These are phyloP conservation scores for Vulpes ferrilata DNA, from an alignment of 2,113 vertebrate genomes.

Conservation along the genomic window DNA sequence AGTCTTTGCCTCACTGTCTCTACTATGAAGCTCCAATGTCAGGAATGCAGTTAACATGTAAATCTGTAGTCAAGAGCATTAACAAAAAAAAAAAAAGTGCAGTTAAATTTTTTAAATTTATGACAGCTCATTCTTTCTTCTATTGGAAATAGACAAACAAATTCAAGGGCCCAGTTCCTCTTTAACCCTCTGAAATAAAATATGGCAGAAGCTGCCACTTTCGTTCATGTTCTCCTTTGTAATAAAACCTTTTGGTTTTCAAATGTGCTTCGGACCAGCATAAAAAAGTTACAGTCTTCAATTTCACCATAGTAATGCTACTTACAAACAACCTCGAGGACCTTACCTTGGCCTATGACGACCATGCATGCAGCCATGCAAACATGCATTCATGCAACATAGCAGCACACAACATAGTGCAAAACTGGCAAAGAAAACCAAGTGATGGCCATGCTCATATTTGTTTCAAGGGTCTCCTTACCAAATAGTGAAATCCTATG, in stretches of 20 bases:
- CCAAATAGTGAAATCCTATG: conserved; percentile 99
- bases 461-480: conserved; percentile 92
- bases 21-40: not conserved
- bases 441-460: conserved; percentile 86
- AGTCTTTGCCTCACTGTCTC: not conserved
- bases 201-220: not conserved
- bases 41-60: conserved; percentile 70
- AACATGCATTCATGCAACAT: conserved; percentile 86
- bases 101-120: conserved; percentile 39
- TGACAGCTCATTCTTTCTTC: conserved; percentile 25
- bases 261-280: not conserved
- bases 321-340: conserved; percentile 67
- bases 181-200: not conserved
- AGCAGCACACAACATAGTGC: conserved; percentile 82
- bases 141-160: conserved; percentile 13
- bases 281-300: not conserved
- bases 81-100: not conserved
- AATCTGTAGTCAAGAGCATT: conserved; percentile 65
- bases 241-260: not conserved
- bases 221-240: not conserved
- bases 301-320: not conserved
- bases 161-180: not conserved
- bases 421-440: conserved; percentile 87
- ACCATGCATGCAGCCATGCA: conserved; percentile 86
- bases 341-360: conserved; percentile 72